Percentiles rank a stretch among this genome's conserved stretches.
These are phyloP conservation scores for Oscheius sp. DNA, from an alignment of 1,140 invertebrate species.

Conservation along the genomic window DNA sequence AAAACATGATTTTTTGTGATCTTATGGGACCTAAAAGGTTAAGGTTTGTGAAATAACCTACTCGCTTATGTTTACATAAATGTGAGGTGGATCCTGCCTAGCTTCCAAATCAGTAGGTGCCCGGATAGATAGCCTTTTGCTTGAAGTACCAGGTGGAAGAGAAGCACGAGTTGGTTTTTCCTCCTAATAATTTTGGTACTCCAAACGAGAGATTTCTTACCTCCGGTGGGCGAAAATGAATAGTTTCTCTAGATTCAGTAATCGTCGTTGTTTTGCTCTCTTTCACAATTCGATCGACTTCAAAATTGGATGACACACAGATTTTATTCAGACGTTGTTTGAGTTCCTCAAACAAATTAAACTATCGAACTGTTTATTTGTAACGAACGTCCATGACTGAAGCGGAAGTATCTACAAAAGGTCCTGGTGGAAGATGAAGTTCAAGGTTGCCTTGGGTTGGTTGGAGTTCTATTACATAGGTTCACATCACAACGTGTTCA, in stretches of 20 bases:
- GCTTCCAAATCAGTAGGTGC: not conserved
- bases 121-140: not conserved
- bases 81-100: not conserved
- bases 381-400: not conserved
- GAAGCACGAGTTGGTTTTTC: not conserved
- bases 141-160: not conserved
- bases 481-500: too few species aligned
- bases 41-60: too few species aligned
- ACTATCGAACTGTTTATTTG: too few species aligned
- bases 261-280: not conserved
- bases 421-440: not conserved
- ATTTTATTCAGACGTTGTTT: not conserved
- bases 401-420: not conserved
- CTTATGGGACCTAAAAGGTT: too few species aligned
- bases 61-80: not conserved
- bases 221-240: not conserved
- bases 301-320: not conserved
- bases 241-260: slow-evolving; percentile 3
- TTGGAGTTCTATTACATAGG: too few species aligned
- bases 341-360: not conserved
- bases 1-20: too few species aligned
- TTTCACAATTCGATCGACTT: not conserved
- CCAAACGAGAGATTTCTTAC: not conserved
- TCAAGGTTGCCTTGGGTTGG: too few species aligned
- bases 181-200: not conserved